Evolutionary conservation across 1,140 invertebrate genomes (phyloP).

Genomic region (Asobara japonica): DNA sequence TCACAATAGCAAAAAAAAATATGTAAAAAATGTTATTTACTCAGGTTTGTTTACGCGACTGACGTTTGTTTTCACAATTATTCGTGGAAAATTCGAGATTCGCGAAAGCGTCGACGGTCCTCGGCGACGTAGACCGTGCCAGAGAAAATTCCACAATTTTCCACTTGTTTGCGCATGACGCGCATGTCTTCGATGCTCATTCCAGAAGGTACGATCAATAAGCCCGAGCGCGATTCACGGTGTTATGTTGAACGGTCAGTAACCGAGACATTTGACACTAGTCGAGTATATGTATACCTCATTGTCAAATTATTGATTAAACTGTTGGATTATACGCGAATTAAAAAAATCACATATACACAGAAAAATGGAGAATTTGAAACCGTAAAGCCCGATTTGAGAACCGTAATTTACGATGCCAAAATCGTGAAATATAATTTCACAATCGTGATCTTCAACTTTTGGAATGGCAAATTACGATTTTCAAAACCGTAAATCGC

Average conservation of each 20-base stretch:
- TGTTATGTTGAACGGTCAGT: slow-evolving; percentile 1
- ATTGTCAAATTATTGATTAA: not conserved
- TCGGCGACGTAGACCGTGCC: not conserved
- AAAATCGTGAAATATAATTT: too few relatives aligned
- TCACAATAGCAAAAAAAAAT: not conserved
- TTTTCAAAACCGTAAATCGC: too few relatives aligned
- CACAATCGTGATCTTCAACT: too few relatives aligned
- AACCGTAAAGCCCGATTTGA: too few relatives aligned
- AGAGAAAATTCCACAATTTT: not conserved
- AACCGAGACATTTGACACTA: not conserved
- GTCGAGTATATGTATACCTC: not conserved
- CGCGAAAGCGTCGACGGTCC: not conserved
- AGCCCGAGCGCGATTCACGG: not conserved
- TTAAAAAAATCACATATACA: too few relatives aligned
- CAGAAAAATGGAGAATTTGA: too few relatives aligned
- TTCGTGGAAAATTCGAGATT: not conserved
- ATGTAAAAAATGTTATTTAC: not conserved
- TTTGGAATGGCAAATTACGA: too few relatives aligned
- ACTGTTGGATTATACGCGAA: too few relatives aligned
- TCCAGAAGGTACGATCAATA: not conserved
- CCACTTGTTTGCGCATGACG: not conserved
- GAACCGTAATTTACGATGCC: too few relatives aligned
- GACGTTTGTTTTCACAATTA: slow-evolving; percentile 3
- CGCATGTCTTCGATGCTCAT: not conserved
- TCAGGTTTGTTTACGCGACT: not conserved